Base-by-base conservation (phyloP, 2,797 vertebrate genomes). In the Anomalospiza imberbis region DNA sequence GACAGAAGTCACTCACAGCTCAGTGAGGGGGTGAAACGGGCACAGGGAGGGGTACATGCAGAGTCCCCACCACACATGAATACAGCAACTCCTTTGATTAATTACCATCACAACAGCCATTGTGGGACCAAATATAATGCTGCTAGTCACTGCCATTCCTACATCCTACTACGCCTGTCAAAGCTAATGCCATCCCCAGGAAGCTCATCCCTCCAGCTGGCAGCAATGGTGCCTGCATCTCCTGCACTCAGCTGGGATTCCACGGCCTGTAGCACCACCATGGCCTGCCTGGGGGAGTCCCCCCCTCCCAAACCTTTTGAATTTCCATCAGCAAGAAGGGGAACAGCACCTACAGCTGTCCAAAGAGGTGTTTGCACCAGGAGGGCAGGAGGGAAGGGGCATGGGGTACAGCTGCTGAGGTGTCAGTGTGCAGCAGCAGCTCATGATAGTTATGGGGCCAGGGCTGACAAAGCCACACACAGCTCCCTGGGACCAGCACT, bases 361-460 rank as follows among this genome's bases (percentile, higher is more conserved):
- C 60, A 36, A 75, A 68, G 47, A 40, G 28, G 24, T 21, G 26
- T 61, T 47, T 70, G 57, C 45, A n/a, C 6, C 26, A 48, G 29
- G 32, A 48, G 29, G 32, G 21, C 60, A 73, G 71, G 45, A 12
- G 4, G n/a, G 32, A 29, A 65, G 47, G 20, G 28, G 12, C 2
- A 2, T 1, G 10, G 9, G 6, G 13, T 20, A 21, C 22, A 9
- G 66, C 26, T 14, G 2, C 17, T 12, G 47, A 65, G 13, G 32
- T 28, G 55, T 10, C 2, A 3, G 66, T 8, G 7, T 3, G 47
- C 45, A 51, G 66, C 58, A 70, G 85, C 40, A 28, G 57, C 38
- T 51, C 74, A 42, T 5, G 44, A 32, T 0, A 1, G 1, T 7
- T 17, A 10, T 0, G 9, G 58, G 28, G 19, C 17, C 38, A 19